phyloP scores from a whole-genome alignment of 2,888 invertebrate species.

The Maniola hyperantus region DNA sequence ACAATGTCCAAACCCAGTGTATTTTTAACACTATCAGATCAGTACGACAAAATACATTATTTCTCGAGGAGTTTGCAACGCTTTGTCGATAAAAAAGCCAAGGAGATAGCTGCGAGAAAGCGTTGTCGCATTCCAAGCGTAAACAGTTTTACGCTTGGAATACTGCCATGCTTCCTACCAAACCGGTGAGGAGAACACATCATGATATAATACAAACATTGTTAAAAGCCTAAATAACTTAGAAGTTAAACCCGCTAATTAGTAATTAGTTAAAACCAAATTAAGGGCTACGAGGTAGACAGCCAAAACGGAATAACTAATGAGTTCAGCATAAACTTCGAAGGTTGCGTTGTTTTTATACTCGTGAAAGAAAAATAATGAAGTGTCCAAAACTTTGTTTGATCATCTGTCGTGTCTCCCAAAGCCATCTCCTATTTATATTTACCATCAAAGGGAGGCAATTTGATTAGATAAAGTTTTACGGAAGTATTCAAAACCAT shows the following conservation, averaged over 20 bases:
- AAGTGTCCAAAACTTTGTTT: slow-evolving; percentile 11
- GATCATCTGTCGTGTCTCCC: slow-evolving; percentile 1
- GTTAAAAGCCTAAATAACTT: neutral
- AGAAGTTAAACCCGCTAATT: neutral
- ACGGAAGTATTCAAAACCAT: neutral
- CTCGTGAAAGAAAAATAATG: slow-evolving; percentile 8
- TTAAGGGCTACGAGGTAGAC: neutral
- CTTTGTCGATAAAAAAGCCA: too few relatives aligned
- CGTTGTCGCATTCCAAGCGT: too few relatives aligned
- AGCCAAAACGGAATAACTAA: slow-evolving; percentile 8
- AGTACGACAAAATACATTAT: too few relatives aligned
- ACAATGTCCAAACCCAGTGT: too few relatives aligned
- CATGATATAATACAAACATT: too few relatives aligned
- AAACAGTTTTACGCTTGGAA: too few relatives aligned
- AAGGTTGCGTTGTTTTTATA: slow-evolving; percentile 10
- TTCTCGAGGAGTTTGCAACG: too few relatives aligned
- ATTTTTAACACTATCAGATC: too few relatives aligned
- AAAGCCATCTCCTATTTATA: slow-evolving; percentile 3
- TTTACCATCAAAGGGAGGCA: slow-evolving; percentile 5
- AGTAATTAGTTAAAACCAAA: slow-evolving; percentile 1
- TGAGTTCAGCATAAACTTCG: neutral
- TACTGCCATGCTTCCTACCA: too few relatives aligned
- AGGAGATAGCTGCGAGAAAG: too few relatives aligned
- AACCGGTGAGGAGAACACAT: too few relatives aligned
- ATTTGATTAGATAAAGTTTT: neutral